These are phyloP conservation scores for Brachyptera putata DNA, from an alignment of 2,888 invertebrate species.

Conservation along the genomic window DNA sequence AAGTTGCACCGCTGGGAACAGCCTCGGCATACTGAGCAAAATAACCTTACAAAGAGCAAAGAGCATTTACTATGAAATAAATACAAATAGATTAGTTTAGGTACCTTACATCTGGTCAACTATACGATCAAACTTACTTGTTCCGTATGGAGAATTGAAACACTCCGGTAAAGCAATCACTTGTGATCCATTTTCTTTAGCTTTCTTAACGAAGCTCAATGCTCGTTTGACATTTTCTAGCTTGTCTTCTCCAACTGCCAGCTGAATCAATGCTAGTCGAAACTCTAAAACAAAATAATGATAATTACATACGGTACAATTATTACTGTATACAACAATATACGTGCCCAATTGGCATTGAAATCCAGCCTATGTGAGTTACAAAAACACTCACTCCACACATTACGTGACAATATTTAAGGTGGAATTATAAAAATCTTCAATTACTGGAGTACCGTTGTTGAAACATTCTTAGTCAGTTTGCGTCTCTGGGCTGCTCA, in stretches of 20 bases:
- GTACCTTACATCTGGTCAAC: too few species aligned
- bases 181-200: conserved; percentile 60
- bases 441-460: too few species aligned
- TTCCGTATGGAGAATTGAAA: conserved; percentile 93
- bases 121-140: conserved; percentile 58
- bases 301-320: too few species aligned
- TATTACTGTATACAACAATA: too few species aligned
- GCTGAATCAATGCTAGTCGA: conserved; percentile 72
- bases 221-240: conserved; percentile 70
- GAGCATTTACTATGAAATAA: neutral
- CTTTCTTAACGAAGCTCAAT: conserved; percentile 63
- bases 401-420: too few species aligned
- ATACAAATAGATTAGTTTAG: neutral
- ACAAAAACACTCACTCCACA: too few species aligned
- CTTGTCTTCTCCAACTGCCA: conserved; percentile 72
- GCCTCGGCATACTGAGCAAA: conserved; percentile 83
- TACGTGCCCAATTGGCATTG: too few species aligned
- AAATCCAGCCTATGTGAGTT: too few species aligned
- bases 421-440: too few species aligned
- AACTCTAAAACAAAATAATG: conserved; percentile 25
- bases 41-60: conserved; percentile 48
- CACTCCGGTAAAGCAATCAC: conserved; percentile 77
- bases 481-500: too few species aligned
- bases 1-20: conserved; percentile 75
- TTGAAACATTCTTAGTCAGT: too few species aligned